phyloP scores from a whole-genome alignment of 2,797 vertebrate species.

The Glossophaga mutica region DNA sequence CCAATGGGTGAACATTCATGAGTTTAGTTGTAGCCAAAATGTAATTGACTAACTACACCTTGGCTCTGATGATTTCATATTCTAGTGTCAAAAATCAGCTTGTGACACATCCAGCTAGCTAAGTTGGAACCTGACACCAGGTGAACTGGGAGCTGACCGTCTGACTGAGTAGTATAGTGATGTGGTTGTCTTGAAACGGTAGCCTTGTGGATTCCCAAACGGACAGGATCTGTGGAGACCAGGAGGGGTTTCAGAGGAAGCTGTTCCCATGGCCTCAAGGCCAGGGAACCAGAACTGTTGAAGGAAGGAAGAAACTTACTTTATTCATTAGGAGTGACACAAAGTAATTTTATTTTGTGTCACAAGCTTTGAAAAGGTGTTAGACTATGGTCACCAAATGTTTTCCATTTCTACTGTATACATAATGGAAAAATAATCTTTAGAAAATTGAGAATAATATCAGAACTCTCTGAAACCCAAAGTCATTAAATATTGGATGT shows the following conservation, averaged over 20 bases:
- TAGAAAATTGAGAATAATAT: not conserved
- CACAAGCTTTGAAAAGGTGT: not conserved
- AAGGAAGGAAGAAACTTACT: not conserved
- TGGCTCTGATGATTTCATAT: not conserved
- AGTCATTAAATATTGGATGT: not conserved
- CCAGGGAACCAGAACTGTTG: not conserved
- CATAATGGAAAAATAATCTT: not conserved
- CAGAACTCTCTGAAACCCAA: not conserved
- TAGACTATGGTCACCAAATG: not conserved
- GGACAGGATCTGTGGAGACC: not conserved
- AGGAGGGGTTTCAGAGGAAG: not conserved
- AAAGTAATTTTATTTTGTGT: not conserved
- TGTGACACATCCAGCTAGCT: not conserved
- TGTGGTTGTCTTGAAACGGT: not conserved
- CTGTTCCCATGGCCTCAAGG: not conserved
- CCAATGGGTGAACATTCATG: not conserved
- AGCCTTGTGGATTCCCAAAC: not conserved
- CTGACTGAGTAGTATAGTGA: not conserved
- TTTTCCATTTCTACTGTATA: not conserved
- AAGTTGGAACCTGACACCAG: not conserved
- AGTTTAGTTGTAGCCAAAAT: not conserved
- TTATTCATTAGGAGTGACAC: not conserved
- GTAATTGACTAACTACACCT: not conserved
- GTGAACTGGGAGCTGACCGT: not conserved
- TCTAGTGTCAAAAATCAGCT: not conserved